Base-by-base conservation (phyloP, 2,888 invertebrate species). In the Polia nebulosa region DNA sequence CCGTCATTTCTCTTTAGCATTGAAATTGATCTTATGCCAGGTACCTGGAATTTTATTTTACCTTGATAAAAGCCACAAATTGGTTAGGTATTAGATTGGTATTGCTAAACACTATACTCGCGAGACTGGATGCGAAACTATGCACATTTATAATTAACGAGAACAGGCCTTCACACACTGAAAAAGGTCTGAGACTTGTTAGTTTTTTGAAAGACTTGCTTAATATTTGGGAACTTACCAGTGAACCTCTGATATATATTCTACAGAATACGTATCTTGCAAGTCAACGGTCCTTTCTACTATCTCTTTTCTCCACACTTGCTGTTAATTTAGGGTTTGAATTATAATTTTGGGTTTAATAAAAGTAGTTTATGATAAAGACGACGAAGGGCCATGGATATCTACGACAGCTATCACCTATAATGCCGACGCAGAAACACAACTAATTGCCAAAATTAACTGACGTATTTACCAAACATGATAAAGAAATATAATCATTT, bases 121-220 rank as follows among this genome's bases (percentile, higher is more conserved):
- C 13, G 9, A 25, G 20, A 44, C 29, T 52, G 20, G 13, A 44
- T 36, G 15, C 8, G n/a, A 65, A 36, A 65, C 44, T 67, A 49
- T 34, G 32, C 67, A 41, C 20, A 15, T 49, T 68, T 47, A 39
- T 47, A 56, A 49, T 68, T 49, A 67, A 47, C 27, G 27, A 13
- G 17, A 17, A n/a, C 49, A 49, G 13, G 3, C 39, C 27, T 55
- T 56, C 56, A 11, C 68, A 68, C 49, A 56, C 41, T 68, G 47
- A 20, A 67, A 27, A 56, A n/a, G 8, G 56, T 56, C 11, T 15
- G 1, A 36, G 13, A 65, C 22, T 22, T 25, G 13, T 36, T 34
- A 17, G 13, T 25, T 52, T 32, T 60, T 51, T 25, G 15, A 25
- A 39, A 41, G 13, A 29, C 17, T 49, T 39, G 39, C 27, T 39